phyloP scores from a whole-genome alignment of 2,888 invertebrate genomes.

The Lasioglossum oenotherae region DNA sequence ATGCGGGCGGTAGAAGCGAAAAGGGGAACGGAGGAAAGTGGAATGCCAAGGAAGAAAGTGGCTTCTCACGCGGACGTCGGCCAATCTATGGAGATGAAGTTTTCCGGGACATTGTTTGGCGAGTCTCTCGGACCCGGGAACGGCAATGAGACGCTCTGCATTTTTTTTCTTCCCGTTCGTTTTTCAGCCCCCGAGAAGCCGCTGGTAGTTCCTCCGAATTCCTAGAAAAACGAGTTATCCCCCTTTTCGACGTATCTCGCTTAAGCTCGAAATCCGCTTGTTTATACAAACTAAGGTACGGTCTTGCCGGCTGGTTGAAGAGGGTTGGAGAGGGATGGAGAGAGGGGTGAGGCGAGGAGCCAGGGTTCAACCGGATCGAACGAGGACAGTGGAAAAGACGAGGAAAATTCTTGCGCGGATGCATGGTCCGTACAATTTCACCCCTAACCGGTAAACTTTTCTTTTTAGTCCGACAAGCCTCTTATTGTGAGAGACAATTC shows the following conservation, averaged over 20 bases:
- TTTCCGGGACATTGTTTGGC: slow-evolving; percentile 67
- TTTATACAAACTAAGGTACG: slow-evolving; percentile 79
- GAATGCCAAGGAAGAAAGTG: slow-evolving; percentile 19
- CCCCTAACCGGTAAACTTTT: slow-evolving; percentile 80
- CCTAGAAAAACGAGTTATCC: slow-evolving; percentile 53
- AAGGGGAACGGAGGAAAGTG: not conserved
- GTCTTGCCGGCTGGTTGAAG: slow-evolving; percentile 30
- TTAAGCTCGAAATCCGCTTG: slow-evolving; percentile 80
- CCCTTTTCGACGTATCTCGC: slow-evolving; percentile 73
- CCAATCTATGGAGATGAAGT: slow-evolving; percentile 66
- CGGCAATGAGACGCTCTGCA: slow-evolving; percentile 69
- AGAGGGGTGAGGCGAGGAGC: slow-evolving; percentile 41
- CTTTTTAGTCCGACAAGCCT: slow-evolving; percentile 80
- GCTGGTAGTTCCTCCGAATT: slow-evolving; percentile 52
- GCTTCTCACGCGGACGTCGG: slow-evolving; percentile 34
- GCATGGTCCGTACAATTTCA: slow-evolving; percentile 77
- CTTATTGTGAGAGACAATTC: slow-evolving; percentile 82
- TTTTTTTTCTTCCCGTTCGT: slow-evolving; percentile 34
- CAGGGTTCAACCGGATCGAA: slow-evolving; percentile 17
- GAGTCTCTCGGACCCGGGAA: slow-evolving; percentile 71
- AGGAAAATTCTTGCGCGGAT: slow-evolving; percentile 70
- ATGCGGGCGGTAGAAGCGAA: not conserved
- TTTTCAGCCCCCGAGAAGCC: slow-evolving; percentile 38
- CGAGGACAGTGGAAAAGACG: slow-evolving; percentile 56
- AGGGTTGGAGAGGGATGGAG: slow-evolving; percentile 30